These are phyloP conservation scores for Sylvilagus floridanus DNA, from an alignment of 2,797 vertebrate genomes.

Conservation along the genomic window DNA sequence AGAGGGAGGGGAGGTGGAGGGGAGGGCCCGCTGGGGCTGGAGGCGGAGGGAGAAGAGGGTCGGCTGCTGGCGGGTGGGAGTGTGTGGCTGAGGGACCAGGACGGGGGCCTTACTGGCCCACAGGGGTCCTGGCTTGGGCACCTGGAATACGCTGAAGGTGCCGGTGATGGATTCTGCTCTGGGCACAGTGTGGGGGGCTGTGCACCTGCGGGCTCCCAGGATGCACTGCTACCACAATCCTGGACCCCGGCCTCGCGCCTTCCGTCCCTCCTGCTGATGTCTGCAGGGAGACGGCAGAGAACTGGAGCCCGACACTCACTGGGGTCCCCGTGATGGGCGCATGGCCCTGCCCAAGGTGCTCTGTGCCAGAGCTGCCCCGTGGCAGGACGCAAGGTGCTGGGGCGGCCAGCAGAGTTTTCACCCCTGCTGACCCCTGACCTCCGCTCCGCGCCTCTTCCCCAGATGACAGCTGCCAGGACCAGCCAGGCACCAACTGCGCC, in stretches of 20 bases:
- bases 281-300: background rate
- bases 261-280: too few relatives aligned
- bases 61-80: rapidly evolving
- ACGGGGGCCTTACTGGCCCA: background rate
- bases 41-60: background rate
- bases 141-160: background rate
- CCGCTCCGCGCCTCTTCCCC: background rate
- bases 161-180: background rate
- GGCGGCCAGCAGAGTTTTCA: rapidly evolving
- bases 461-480: slow-evolving; percentile 99
- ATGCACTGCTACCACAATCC: background rate
- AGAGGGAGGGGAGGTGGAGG: rapidly evolving
- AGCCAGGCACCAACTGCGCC: slow-evolving; percentile 96
- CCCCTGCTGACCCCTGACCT: rapidly evolving
- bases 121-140: background rate
- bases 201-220: rapidly evolving
- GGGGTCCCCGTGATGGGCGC: too few relatives aligned
- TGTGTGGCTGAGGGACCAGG: rapidly evolving
- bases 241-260: background rate
- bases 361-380: background rate
- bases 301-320: rapidly evolving
- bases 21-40: background rate
- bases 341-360: background rate
- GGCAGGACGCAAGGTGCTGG: rapidly evolving
- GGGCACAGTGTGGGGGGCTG: rapidly evolving